These are phyloP conservation scores for Typhlichthys subterraneus DNA, from an alignment of 2,797 vertebrate genomes.

Conservation along the genomic window DNA sequence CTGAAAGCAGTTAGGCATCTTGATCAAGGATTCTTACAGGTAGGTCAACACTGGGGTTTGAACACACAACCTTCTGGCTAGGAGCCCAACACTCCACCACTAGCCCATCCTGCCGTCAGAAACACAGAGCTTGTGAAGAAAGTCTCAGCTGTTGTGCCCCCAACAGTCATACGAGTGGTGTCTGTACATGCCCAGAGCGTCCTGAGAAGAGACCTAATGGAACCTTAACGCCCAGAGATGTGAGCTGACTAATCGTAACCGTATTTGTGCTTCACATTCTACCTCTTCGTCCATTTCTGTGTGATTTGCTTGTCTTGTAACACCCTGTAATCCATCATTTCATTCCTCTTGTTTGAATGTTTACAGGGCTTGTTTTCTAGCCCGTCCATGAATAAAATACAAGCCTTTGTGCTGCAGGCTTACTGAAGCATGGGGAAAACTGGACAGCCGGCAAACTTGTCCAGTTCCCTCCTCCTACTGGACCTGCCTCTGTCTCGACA, in stretches of 20 bases:
- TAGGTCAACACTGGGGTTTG: no score
- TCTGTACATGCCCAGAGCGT: no score
- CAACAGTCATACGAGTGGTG: no score
- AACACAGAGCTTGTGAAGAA: no score
- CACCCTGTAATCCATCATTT: conserved; percentile 2
- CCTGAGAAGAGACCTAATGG: no score
- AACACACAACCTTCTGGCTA: no score
- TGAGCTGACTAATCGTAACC: conserved; percentile 1
- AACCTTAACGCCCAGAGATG: no score
- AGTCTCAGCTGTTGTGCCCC: no score
- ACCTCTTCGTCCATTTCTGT: not conserved
- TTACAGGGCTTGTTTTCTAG: conserved; percentile 40
- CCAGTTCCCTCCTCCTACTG: conserved; percentile 31
- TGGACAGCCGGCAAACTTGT: conserved; percentile 33
- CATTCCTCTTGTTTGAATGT: not conserved
- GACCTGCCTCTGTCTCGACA: conserved; percentile 28
- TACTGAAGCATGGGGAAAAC: conserved; percentile 42
- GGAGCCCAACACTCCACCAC: no score
- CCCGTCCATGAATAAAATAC: conserved; percentile 59
- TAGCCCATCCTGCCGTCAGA: no score
- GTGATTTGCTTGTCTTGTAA: conserved; percentile 6
- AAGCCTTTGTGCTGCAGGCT: conserved; percentile 30
- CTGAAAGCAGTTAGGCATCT: no score
- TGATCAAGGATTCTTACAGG: no score
- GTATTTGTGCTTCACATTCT: conserved; percentile 20